Conservation (phyloP, 2,888 invertebrate species). For the Leucophenga maculata region DNA sequence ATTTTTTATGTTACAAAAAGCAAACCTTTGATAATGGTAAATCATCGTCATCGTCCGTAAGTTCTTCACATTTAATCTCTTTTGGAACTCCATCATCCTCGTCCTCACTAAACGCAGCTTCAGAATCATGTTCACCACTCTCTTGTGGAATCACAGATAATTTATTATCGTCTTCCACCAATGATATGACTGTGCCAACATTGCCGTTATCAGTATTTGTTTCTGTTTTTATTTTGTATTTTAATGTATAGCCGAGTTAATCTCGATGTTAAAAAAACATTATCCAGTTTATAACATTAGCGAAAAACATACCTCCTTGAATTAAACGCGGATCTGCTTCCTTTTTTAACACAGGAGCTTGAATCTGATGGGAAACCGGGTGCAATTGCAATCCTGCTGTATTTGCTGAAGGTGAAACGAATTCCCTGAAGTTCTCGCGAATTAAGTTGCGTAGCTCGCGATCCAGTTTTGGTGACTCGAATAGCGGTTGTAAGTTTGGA, state of each 20-base stretch:
- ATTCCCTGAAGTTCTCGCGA: conserved; percentile 92
- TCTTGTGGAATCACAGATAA: conserved; percentile 48
- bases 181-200: conserved; percentile 30
- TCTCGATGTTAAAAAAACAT: conserved; percentile 15
- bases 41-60: conserved; percentile 77
- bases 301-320: conserved; percentile 40
- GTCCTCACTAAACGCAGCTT: conserved; percentile 68
- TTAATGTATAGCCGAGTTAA: not conserved
- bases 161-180: conserved; percentile 60
- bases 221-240: too few species aligned
- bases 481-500: conserved; percentile 77
- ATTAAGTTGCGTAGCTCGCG: conserved; percentile 82
- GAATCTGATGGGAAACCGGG: conserved; percentile 54
- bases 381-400: conserved; percentile 55
- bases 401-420: conserved; percentile 71
- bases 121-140: conserved; percentile 67
- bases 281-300: conserved; percentile 16
- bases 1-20: not conserved
- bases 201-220: conserved; percentile 23
- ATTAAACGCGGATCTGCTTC: conserved; percentile 62
- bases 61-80: conserved; percentile 67
- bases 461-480: conserved; percentile 77
- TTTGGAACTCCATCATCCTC: conserved; percentile 78
- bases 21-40: conserved; percentile 83
- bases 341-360: conserved; percentile 63